Evolutionary conservation across 2,797 vertebrate genomes (phyloP).

Genomic region (Serranus cabrilla): DNA sequence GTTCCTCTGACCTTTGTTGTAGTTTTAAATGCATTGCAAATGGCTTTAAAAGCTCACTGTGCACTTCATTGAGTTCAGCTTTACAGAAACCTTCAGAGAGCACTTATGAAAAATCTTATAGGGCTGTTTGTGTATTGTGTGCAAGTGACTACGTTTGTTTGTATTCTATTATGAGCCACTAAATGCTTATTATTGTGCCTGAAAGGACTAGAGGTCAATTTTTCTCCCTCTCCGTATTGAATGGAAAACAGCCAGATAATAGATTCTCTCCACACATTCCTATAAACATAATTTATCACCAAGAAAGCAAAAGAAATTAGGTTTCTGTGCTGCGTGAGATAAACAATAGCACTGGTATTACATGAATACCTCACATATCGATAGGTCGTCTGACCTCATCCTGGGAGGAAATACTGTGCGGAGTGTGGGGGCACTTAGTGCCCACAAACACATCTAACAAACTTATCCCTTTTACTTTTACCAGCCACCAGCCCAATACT

Average conservation of each 20-base stretch:
- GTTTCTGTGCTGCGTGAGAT: conserved; percentile 50
- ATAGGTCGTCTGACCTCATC: conserved; percentile 58
- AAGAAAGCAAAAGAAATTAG: conserved; percentile 65
- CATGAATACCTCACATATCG: conserved; percentile 48
- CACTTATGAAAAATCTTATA: conserved; percentile 40
- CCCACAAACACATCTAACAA: conserved; percentile 23
- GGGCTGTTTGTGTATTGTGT: conserved; percentile 33
- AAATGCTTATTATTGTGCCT: conserved; percentile 65
- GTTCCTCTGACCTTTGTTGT: conserved; percentile 23
- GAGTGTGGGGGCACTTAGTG: not conserved
- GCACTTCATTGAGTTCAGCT: conserved; percentile 2
- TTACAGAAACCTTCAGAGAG: conserved; percentile 10
- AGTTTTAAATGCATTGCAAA: conserved; percentile 25
- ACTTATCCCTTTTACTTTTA: conserved; percentile 32
- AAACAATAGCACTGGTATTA: conserved; percentile 63
- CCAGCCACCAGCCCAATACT: conserved; percentile 15
- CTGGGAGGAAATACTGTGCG: conserved; percentile 27
- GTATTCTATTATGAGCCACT: conserved; percentile 64
- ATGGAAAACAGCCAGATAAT: conserved; percentile 67
- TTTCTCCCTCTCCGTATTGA: conserved; percentile 57
- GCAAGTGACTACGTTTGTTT: conserved; percentile 36
- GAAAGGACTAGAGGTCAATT: conserved; percentile 57
- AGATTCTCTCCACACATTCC: conserved; percentile 61
- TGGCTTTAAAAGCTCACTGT: conserved; percentile 17
- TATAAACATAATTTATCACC: conserved; percentile 75